A percentile compares a stretch with the other conserved stretches of the same genome.
phyloP scores from a whole-genome alignment of 1,140 invertebrate genomes.

The Ptiloglossa arizonensis region DNA sequence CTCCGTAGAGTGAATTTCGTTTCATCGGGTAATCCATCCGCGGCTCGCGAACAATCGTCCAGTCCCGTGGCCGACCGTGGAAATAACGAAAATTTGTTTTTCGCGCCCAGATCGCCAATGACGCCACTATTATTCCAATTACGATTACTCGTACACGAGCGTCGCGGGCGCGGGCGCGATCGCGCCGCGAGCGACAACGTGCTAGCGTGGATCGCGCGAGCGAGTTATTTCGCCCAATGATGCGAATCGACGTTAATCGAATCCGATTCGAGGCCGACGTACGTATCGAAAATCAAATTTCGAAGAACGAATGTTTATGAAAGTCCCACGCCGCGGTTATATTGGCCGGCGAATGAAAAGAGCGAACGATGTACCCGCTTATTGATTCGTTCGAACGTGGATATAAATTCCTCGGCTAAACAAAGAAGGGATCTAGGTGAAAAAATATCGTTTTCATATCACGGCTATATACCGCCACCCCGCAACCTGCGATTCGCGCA shows the following conservation, averaged over 20 bases:
- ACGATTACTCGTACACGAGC: no score
- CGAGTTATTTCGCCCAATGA: no score
- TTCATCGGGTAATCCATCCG: slow-evolving; percentile 44
- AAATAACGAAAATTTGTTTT: background rate
- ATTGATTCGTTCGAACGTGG: background rate
- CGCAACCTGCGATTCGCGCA: slow-evolving; percentile 5
- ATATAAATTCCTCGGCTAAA: background rate
- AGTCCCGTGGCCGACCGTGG: no score
- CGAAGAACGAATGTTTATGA: background rate
- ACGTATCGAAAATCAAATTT: no score
- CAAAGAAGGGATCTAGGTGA: slow-evolving; percentile 18
- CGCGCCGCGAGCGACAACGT: no score
- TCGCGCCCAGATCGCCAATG: no score
- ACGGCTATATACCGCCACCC: background rate
- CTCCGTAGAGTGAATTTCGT: slow-evolving; percentile 42
- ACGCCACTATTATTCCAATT: no score
- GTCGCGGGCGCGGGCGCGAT: no score
- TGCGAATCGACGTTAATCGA: no score
- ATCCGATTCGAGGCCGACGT: no score
- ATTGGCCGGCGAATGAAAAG: background rate
- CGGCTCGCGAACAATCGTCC: no score
- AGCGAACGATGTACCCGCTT: background rate
- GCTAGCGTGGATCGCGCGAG: no score
- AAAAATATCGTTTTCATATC: slow-evolving; percentile 50
- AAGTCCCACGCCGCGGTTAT: background rate